Conservation (phyloP, 2,113 vertebrate species). For the Megaceryle maxima region DNA sequence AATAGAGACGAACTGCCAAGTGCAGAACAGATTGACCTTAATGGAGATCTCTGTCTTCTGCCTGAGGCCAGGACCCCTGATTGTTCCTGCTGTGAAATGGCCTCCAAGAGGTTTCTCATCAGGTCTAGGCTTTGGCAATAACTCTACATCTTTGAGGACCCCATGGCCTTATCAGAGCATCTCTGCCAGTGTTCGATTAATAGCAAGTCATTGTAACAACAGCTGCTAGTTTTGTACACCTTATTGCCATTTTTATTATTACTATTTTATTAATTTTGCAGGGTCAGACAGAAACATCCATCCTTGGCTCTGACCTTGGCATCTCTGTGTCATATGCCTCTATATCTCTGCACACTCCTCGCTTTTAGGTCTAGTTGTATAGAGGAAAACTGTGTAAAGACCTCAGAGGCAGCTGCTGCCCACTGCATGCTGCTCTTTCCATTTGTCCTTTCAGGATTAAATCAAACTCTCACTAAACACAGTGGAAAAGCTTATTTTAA, state of each 20-base stretch:
- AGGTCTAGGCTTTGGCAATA: background rate
- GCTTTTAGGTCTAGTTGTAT: background rate
- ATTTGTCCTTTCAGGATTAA: background rate
- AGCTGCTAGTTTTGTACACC: background rate
- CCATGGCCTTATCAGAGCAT: background rate
- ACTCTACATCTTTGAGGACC: background rate
- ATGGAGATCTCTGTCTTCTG: background rate
- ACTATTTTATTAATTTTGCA: background rate
- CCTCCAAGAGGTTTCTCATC: background rate
- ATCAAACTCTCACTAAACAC: background rate
- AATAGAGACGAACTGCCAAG: background rate
- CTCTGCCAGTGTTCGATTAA: background rate
- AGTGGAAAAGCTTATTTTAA: background rate
- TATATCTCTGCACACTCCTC: background rate
- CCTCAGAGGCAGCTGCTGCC: background rate
- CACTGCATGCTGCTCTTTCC: background rate
- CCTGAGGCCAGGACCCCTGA: accelerated
- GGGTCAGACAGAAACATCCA: background rate
- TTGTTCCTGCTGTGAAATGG: background rate
- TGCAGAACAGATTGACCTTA: background rate
- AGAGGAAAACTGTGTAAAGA: background rate
- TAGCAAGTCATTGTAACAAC: background rate
- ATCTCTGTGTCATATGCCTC: background rate
- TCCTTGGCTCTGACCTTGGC: background rate
- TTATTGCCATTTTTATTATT: background rate